Base-by-base conservation (phyloP, 2,888 invertebrate genomes). In the Tetramorium bicarinatum region DNA sequence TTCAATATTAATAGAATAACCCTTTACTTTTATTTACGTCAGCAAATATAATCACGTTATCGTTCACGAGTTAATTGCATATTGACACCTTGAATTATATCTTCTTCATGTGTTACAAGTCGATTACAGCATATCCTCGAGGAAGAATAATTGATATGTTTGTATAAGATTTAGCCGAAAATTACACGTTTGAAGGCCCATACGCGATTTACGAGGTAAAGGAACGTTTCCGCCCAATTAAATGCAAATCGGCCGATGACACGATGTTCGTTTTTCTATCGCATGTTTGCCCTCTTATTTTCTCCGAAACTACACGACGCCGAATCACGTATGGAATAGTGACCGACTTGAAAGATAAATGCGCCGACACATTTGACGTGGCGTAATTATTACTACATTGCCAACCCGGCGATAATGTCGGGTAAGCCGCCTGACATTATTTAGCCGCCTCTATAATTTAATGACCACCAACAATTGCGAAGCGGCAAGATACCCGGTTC, bases 321-420 rank as follows among this genome's bases (percentile, higher is more conserved):
- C 79, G 41, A 62, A 18, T 62, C 47, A 18, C 75, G 75, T 13
- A 61, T 11, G 52, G 67, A 82, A 56, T n/a, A 21, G 75, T 72
- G 75, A 54, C 62, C 47, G 38, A 41, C 38, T 4, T 9, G 44
- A 80, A 34, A 67, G 83, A 75, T 69, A 49, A 52, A 49, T 29
- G 34, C 47, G 29, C 67, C 76, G 71, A 80, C 76, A 69, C 62
- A 62, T 76, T 82, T 47, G 72, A 85, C 61, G 72, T 62, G 75
- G 67, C 69, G 56, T 89, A 89, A 89, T 89, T 89, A 89, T 75
- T 79, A 77, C 56, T 79, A 79, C 44, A 44, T n/a, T 44, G 34
- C 44, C 67, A 56, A 67, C 59, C 71, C 66, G 69, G 44, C 56
- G 72, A 29, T 87, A 79, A 84, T 76, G 72, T 62, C 66, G 44